Base-by-base conservation (phyloP, 2,888 invertebrate genomes). In the Dexiosoma caninum region DNA sequence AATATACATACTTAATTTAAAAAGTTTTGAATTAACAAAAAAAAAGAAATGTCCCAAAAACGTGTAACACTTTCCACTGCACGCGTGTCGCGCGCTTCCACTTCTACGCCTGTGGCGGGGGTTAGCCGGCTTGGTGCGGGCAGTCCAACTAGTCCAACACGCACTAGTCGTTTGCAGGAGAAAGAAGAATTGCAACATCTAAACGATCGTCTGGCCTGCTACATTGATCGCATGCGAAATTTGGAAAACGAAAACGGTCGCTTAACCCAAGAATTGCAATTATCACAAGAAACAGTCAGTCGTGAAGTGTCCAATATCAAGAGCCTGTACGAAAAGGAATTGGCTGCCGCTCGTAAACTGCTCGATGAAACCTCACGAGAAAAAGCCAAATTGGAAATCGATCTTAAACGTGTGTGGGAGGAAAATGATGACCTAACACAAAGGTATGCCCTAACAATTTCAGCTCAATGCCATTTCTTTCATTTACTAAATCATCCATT, bases 161-260 rank as follows among this genome's bases (percentile, higher is more conserved):
- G 97, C 85, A 94, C 96, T 84, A 95, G 95, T 69, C 95, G 99
- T 53, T 91, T 97, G 16, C 96, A 98, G 89, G 99, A 99, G 90
- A 99, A 99, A 91, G 95, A 95, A 86, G 96, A 97, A 86, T 91
- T 99, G 83, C 96, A 96, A 89, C 95, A 96, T 89, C 92, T 99
- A 67, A 99, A 99, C 90, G 98, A 99, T 90, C 96, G 99, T 75
- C 92, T 99, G 82, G 99, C 99, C 9, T 94, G 94, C 76, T 99
- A 99, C 89, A 99, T 99, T 87, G 99, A 99, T 87, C 94, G 94
- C 87, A 97, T 98, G 72, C 94, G 99, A 74, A 94, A 95, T 87
- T 92, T 99, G 86, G 98, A 99, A 91, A 92, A 92, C 79, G 99
- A 99, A 91, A 99, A 99, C 90, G 94, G 93, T 44, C 93, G 95